These are phyloP conservation scores for Megalopta genalis DNA, from an alignment of 1,140 invertebrate species.

Conservation along the genomic window DNA sequence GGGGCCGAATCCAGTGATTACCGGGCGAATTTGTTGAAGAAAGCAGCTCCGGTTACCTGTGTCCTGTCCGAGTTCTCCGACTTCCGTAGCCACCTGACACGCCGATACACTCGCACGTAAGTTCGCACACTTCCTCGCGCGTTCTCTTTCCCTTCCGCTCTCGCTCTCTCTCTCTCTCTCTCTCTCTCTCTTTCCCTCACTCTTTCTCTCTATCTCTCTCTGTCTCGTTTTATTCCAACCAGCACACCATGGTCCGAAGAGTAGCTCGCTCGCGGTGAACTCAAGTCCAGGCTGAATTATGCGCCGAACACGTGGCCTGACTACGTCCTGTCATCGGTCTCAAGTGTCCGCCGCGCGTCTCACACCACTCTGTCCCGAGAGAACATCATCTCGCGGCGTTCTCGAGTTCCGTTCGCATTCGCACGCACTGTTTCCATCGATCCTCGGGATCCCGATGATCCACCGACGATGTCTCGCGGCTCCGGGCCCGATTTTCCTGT, in stretches of 20 bases:
- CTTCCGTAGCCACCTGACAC: not conserved
- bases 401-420: slow-evolving; percentile 15
- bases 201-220: too few relatives aligned
- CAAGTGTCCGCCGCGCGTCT: slow-evolving; percentile 9
- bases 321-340: slow-evolving; percentile 40
- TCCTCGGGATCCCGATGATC: not conserved
- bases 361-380: slow-evolving; percentile 14
- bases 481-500: too few relatives aligned
- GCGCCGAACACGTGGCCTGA: slow-evolving; percentile 46
- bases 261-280: not conserved
- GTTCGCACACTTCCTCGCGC: slow-evolving; percentile 26
- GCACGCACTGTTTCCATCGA: slow-evolving; percentile 44
- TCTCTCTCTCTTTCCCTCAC: too few relatives aligned
- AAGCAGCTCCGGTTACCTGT: not conserved
- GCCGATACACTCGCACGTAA: not conserved
- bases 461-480: too few relatives aligned
- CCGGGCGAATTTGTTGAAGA: not conserved
- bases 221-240: too few relatives aligned
- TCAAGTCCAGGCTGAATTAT: slow-evolving; percentile 4
- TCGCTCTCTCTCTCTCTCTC: not conserved
- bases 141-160: not conserved
- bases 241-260: slow-evolving; percentile 22
- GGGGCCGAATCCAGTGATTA: too few relatives aligned
- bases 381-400: slow-evolving; percentile 16
- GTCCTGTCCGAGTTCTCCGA: not conserved